Percentiles rank a stretch among this genome's conserved stretches.
Evolutionary conservation across 2,797 vertebrate genomes (phyloP).

Genomic region (Enteromius afrohamiltoni): DNA sequence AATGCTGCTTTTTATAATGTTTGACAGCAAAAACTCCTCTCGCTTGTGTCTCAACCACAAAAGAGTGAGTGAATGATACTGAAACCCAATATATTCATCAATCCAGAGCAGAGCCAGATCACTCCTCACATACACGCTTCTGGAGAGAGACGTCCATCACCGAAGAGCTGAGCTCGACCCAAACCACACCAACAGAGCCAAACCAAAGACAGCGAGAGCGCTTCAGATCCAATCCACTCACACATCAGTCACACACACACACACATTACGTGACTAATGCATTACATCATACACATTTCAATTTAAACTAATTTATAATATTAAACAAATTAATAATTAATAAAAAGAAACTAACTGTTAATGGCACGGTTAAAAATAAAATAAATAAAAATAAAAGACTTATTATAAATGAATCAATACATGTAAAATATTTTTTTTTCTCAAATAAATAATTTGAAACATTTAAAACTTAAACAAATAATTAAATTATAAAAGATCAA

Average conservation of each 20-base stretch:
- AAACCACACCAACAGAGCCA: not conserved
- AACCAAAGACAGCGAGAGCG: not conserved
- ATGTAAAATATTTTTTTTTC: no score
- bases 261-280: no score
- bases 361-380: not conserved
- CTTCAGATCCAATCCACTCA: not conserved
- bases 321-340: not conserved
- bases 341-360: not conserved
- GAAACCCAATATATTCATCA: not conserved
- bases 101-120: not conserved
- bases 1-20: not conserved
- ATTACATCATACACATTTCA: not conserved
- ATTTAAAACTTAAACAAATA: no score
- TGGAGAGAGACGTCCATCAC: not conserved
- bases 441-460: no score
- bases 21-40: not conserved
- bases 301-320: not conserved
- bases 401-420: not conserved
- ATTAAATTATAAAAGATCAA: no score
- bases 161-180: not conserved
- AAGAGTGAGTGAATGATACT: not conserved
- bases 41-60: not conserved
- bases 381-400: not conserved
- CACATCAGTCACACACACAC: not conserved
- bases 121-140: not conserved